Conservation (phyloP, 2,797 vertebrate species). For the Pseudotriccus pelzelni region DNA sequence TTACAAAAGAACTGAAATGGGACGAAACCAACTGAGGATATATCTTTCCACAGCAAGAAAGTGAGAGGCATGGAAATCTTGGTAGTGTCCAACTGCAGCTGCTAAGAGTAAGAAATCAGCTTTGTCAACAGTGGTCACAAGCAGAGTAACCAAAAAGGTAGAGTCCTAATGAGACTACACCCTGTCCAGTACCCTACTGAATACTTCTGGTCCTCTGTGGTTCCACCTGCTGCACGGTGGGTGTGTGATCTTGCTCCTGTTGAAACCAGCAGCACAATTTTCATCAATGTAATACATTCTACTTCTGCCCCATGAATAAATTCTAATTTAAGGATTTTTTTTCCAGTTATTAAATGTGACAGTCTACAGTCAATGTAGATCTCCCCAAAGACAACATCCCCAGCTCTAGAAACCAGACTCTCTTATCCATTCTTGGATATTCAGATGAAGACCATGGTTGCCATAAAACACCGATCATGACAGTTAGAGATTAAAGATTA, state of each 20-base stretch:
- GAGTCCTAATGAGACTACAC: not conserved
- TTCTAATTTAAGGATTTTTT: not conserved
- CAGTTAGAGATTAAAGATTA: not conserved
- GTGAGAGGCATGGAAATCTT: not conserved
- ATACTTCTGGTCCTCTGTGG: not conserved
- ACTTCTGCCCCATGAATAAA: not conserved
- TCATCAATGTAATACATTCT: not conserved
- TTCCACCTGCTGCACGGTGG: not conserved
- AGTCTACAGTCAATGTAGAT: not conserved
- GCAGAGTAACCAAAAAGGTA: not conserved
- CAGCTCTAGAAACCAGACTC: not conserved
- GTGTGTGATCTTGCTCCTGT: not conserved
- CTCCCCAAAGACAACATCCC: not conserved
- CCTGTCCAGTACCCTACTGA: rapidly evolving
- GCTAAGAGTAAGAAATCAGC: not conserved
- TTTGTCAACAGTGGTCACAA: not conserved
- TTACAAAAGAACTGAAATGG: not conserved
- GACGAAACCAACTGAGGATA: not conserved
- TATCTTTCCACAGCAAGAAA: not conserved
- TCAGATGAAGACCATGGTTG: not conserved
- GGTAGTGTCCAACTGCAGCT: not conserved
- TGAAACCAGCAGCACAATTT: not conserved
- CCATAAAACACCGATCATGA: not conserved
- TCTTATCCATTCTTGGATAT: not conserved
- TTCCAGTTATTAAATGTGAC: not conserved